Conservation (phyloP, 1,140 invertebrate genomes). For the Apocrypta bakeri region DNA sequence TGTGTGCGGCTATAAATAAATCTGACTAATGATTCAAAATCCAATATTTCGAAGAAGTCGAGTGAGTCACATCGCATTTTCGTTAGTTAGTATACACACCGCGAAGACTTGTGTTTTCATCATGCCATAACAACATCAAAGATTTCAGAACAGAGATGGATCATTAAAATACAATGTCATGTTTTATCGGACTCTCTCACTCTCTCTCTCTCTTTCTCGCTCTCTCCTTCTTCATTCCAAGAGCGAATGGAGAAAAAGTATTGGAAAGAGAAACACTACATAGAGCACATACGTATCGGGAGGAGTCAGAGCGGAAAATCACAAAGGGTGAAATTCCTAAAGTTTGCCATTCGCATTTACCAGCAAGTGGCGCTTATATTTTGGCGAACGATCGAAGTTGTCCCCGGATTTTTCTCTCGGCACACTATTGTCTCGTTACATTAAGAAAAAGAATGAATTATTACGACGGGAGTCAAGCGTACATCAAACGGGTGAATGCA, state of each 20-base stretch:
- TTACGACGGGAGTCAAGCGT: not conserved
- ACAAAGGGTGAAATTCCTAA: not conserved
- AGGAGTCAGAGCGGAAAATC: not conserved
- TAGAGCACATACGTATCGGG: not conserved
- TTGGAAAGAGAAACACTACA: too few relatives aligned
- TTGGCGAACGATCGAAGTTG: not conserved
- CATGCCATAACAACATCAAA: not conserved
- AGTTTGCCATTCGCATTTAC: not conserved
- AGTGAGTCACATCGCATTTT: not conserved
- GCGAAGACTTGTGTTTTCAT: not conserved
- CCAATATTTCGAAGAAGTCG: not conserved
- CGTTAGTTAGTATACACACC: not conserved
- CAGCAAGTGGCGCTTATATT: not conserved
- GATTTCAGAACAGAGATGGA: not conserved
- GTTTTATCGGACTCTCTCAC: not conserved
- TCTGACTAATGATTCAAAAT: not conserved
- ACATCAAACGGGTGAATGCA: not conserved
- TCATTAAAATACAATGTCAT: not conserved
- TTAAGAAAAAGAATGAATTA: not conserved
- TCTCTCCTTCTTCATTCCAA: too few relatives aligned
- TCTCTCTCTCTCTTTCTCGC: too few relatives aligned
- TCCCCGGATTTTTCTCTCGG: not conserved
- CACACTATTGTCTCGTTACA: not conserved
- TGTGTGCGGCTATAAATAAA: not conserved
- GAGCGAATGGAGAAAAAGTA: not conserved